phyloP scores from a whole-genome alignment of 1,140 invertebrate genomes.

The Orius insidiosus region DNA sequence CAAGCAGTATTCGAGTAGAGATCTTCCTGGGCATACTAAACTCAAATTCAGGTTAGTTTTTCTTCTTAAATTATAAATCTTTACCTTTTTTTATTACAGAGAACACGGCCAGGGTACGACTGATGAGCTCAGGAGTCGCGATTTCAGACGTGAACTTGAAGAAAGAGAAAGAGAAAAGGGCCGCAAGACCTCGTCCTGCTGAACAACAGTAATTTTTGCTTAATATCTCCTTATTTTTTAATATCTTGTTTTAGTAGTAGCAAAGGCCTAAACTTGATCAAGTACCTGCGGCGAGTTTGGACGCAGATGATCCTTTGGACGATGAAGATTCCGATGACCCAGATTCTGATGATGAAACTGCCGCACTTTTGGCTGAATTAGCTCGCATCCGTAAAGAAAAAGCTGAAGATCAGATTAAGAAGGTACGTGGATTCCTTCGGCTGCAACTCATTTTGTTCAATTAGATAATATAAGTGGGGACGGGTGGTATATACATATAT shows the following conservation, averaged over 20 bases:
- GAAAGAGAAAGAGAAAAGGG: slow-evolving; percentile 65
- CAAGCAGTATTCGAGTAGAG: slow-evolving; percentile 93
- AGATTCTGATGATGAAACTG: slow-evolving; percentile 86
- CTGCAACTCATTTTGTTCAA: too few species aligned
- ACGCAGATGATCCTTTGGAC: slow-evolving; percentile 88
- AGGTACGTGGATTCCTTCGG: slow-evolving; percentile 33
- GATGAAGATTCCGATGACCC: slow-evolving; percentile 71
- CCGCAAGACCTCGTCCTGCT: slow-evolving; percentile 19
- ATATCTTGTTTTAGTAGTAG: slow-evolving; percentile 6
- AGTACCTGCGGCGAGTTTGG: slow-evolving; percentile 74
- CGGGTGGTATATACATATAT: too few species aligned
- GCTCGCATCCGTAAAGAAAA: slow-evolving; percentile 93
- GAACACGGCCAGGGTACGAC: slow-evolving; percentile 87
- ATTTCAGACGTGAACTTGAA: slow-evolving; percentile 91
- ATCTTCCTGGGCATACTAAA: slow-evolving; percentile 92
- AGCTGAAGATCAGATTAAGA: slow-evolving; percentile 72
- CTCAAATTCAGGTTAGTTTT: slow-evolving; percentile 79
- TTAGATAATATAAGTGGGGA: too few species aligned
- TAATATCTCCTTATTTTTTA: neutral
- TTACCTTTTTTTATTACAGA: slow-evolving; percentile 36
- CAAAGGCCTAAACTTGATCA: slow-evolving; percentile 59
- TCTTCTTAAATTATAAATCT: neutral
- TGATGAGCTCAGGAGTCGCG: slow-evolving; percentile 73
- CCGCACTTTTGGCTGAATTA: slow-evolving; percentile 82
- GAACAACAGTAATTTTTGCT: neutral